Conservation (phyloP, 2,797 vertebrate species). For the Knipowitschia caucasica region DNA sequence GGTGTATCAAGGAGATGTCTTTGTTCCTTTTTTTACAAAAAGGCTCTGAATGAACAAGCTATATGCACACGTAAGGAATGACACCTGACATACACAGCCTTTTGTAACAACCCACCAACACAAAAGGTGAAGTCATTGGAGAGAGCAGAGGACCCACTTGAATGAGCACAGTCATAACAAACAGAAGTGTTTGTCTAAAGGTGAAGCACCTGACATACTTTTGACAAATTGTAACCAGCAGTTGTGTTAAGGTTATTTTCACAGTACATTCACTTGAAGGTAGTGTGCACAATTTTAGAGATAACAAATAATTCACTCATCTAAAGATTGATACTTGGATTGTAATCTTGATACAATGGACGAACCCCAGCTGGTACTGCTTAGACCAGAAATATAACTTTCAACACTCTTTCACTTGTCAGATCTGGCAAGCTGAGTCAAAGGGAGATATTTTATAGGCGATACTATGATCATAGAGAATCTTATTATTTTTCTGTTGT, state of each 20-base stretch:
- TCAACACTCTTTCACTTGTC: too few species aligned
- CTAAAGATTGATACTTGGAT: too few species aligned
- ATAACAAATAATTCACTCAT: too few species aligned
- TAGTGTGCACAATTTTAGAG: too few species aligned
- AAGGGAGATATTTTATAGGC: too few species aligned
- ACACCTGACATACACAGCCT: constrained; percentile 39
- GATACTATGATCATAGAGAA: too few species aligned
- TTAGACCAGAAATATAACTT: too few species aligned
- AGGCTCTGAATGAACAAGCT: constrained; percentile 40
- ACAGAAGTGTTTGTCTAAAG: constrained; percentile 59
- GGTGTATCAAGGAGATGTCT: constrained; percentile 56
- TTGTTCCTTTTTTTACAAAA: constrained; percentile 62
- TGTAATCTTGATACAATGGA: too few species aligned
- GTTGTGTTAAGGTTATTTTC: neutral
- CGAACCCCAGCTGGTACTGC: too few species aligned
- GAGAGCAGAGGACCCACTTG: constrained; percentile 1
- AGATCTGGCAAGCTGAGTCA: too few species aligned
- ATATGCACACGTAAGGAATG: constrained; percentile 33
- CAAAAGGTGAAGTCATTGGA: constrained; percentile 6
- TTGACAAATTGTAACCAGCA: neutral
- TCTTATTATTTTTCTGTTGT: too few species aligned
- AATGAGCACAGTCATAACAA: constrained; percentile 8
- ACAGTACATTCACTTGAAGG: neutral
- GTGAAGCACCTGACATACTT: constrained; percentile 1
- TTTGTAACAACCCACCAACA: constrained; percentile 16